Conservation (phyloP, 2,888 invertebrate genomes). For the Conops quadrifasciatus region DNA sequence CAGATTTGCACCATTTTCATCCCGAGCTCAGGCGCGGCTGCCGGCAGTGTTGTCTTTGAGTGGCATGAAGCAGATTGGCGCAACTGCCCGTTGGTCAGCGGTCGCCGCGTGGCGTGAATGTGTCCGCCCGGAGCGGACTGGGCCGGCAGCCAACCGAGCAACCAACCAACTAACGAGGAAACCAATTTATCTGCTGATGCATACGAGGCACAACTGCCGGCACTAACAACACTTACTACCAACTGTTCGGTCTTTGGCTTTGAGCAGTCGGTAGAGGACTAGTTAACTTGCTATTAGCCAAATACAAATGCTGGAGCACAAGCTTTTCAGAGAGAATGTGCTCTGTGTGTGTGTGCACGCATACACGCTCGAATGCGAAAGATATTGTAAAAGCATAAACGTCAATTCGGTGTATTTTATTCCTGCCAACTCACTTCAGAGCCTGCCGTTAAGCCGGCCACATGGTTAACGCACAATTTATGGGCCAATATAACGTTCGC, state of each 20-base stretch:
- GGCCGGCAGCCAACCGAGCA: background rate
- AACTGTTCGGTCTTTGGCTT: background rate
- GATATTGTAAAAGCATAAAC: constrained; percentile 31
- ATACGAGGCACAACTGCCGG: background rate
- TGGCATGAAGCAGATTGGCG: constrained; percentile 22
- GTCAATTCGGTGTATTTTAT: constrained; percentile 27
- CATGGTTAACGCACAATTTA: constrained; percentile 27
- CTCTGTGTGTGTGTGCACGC: background rate
- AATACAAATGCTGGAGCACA: constrained; percentile 16
- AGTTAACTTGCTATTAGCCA: constrained; percentile 33
- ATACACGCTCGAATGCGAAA: constrained; percentile 21
- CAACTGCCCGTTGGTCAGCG: constrained; percentile 15
- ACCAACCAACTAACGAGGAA: constrained; percentile 33
- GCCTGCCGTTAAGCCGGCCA: constrained; percentile 20
- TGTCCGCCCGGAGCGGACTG: background rate
- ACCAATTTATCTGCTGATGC: constrained; percentile 22
- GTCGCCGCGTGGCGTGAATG: background rate
- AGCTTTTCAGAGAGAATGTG: no score
- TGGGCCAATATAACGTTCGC: constrained; percentile 6
- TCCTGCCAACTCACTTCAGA: constrained; percentile 21
- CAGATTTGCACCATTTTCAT: constrained; percentile 18
- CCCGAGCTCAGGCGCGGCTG: constrained; percentile 30
- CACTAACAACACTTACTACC: background rate
- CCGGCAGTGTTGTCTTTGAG: constrained; percentile 14
- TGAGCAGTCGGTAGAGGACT: constrained; percentile 20